Evolutionary conservation across 2,888 invertebrate genomes (phyloP).

Genomic region (Eustalomyia histrio): DNA sequence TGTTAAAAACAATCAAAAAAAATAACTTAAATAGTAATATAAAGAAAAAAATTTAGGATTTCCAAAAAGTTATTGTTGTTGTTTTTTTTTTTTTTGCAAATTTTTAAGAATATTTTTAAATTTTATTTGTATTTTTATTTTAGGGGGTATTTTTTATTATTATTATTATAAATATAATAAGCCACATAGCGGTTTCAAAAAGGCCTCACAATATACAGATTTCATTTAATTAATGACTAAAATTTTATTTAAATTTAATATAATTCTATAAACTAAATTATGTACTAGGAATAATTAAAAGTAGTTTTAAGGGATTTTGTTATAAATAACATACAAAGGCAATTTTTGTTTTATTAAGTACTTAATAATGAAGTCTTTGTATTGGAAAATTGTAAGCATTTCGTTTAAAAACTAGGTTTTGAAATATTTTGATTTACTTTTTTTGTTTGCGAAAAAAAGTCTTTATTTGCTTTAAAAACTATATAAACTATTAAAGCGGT

Average conservation of each 20-base stretch:
- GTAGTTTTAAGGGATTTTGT: slow-evolving; percentile 3
- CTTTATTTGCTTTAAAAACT: slow-evolving; percentile 46
- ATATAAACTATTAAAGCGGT: slow-evolving; percentile 58
- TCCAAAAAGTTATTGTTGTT: slow-evolving; percentile 1
- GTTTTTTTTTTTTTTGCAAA: neutral
- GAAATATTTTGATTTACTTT: slow-evolving; percentile 11
- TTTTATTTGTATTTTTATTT: slow-evolving; percentile 64
- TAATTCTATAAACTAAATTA: slow-evolving; percentile 52
- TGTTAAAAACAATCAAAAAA: slow-evolving; percentile 39
- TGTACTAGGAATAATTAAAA: slow-evolving; percentile 60
- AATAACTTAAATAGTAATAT: slow-evolving; percentile 4
- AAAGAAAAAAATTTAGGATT: slow-evolving; percentile 47
- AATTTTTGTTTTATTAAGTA: slow-evolving; percentile 42
- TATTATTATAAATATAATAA: slow-evolving; percentile 68
- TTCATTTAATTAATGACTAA: slow-evolving; percentile 27
- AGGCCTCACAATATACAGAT: slow-evolving; percentile 72
- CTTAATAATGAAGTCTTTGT: slow-evolving; percentile 51
- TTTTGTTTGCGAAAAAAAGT: slow-evolving; percentile 42
- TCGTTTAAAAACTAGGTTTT: neutral
- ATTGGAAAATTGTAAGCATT: slow-evolving; percentile 43
- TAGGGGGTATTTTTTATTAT: slow-evolving; percentile 13
- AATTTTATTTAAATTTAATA: slow-evolving; percentile 37
- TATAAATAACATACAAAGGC: slow-evolving; percentile 43
- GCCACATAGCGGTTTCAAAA: slow-evolving; percentile 77
- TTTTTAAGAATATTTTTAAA: slow-evolving; percentile 39